phyloP scores from a whole-genome alignment of 1,140 invertebrate genomes.

The Orchesella cincta region DNA sequence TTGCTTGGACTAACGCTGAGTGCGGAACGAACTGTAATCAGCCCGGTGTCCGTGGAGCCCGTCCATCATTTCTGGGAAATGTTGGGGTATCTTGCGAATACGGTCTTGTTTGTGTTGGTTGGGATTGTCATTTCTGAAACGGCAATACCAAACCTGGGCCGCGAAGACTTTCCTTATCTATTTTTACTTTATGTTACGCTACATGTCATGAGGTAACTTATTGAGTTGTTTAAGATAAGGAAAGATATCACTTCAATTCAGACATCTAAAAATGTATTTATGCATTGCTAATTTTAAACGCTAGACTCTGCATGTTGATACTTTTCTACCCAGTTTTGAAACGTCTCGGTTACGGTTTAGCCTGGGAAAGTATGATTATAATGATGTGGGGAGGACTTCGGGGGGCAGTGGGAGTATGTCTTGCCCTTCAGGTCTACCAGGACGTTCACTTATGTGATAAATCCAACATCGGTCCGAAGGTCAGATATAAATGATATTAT shows the following conservation, averaged over 20 bases:
- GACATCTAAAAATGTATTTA: too few relatives aligned
- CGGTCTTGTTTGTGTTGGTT: slow-evolving; percentile 59
- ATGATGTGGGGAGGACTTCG: slow-evolving; percentile 58
- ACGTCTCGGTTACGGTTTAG: slow-evolving; percentile 57
- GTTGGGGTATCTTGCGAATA: slow-evolving; percentile 59
- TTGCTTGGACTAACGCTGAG: slow-evolving; percentile 57
- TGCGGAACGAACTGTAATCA: slow-evolving; percentile 57
- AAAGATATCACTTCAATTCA: too few relatives aligned
- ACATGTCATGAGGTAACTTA: slow-evolving; percentile 55
- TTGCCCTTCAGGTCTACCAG: slow-evolving; percentile 57
- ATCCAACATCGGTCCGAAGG: slow-evolving; percentile 49
- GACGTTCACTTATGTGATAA: slow-evolving; percentile 51
- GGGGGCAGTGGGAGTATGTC: slow-evolving; percentile 59
- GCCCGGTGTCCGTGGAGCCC: slow-evolving; percentile 57
- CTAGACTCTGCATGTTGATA: slow-evolving; percentile 54
- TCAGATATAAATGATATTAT: too few relatives aligned
- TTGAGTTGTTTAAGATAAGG: slow-evolving; percentile 4
- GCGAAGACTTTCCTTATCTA: slow-evolving; percentile 55
- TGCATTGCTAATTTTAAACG: too few relatives aligned
- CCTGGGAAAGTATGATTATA: slow-evolving; percentile 56
- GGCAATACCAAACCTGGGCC: slow-evolving; percentile 47
- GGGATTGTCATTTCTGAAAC: slow-evolving; percentile 58
- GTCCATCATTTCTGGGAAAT: slow-evolving; percentile 60
- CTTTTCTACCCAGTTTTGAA: slow-evolving; percentile 57
- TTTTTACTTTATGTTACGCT: slow-evolving; percentile 55